Conservation (phyloP, 37 sponge, comb jelly and placozoan genomes). For the Halisarca cf. caerulea region DNA sequence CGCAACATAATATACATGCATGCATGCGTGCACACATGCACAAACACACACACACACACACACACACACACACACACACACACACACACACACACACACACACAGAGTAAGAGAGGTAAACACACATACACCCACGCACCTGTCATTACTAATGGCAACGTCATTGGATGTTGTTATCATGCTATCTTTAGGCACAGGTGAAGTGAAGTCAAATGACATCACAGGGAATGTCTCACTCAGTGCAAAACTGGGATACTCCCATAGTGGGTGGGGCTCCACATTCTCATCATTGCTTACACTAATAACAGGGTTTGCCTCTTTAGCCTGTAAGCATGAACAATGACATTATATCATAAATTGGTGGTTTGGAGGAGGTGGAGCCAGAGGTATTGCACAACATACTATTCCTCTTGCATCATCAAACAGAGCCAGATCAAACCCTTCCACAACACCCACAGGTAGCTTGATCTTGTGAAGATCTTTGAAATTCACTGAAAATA, state of each 20-base stretch:
- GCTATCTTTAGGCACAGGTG: constrained; percentile 17
- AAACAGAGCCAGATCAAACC: constrained; percentile 67
- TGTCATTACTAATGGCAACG: background rate
- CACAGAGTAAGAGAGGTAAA: too few species aligned
- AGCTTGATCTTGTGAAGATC: constrained; percentile 61
- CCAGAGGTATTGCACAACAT: background rate
- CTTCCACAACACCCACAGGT: constrained; percentile 67
- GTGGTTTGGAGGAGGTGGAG: background rate
- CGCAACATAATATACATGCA: too few species aligned
- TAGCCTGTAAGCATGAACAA: background rate
- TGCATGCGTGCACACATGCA: too few species aligned
- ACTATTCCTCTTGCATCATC: constrained; percentile 47
- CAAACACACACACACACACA: too few species aligned
- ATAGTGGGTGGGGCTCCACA: constrained; percentile 68
- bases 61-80: too few species aligned
- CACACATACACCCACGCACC: too few species aligned
- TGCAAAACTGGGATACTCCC: constrained; percentile 80
- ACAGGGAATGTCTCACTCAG: constrained; percentile 40
- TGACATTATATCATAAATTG: too few species aligned
- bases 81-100: too few species aligned
- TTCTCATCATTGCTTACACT: background rate
- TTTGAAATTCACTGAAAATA: constrained; percentile 62
- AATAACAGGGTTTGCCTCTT: background rate
- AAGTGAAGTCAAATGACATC: constrained; percentile 72
- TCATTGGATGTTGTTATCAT: background rate